Conservation (phyloP, 1,140 invertebrate species). For the Portunus trituberculatus region DNA sequence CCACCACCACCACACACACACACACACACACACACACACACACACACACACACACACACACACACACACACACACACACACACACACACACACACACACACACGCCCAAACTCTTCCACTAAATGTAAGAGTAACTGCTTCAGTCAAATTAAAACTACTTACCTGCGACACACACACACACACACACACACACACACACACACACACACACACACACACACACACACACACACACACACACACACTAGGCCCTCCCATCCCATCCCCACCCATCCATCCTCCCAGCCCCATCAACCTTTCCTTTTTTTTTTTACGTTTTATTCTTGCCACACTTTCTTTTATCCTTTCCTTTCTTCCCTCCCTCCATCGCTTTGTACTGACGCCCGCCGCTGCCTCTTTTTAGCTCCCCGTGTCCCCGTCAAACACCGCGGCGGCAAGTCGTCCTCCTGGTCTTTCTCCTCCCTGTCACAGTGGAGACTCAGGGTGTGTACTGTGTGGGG, state of each 20-base stretch:
- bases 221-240: constrained; percentile 47
- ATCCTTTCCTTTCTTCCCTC: not conserved
- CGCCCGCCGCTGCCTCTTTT: not conserved
- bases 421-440: not conserved
- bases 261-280: not conserved
- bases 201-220: constrained; percentile 48
- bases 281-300: not conserved
- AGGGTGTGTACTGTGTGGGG: too few relatives aligned
- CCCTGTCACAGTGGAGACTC: not conserved
- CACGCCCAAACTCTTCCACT: not conserved
- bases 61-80: constrained; percentile 47
- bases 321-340: not conserved
- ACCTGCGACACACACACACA: not conserved
- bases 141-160: not conserved
- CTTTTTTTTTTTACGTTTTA: not conserved
- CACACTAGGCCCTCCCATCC: not conserved
- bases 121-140: not conserved
- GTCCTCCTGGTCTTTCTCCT: not conserved
- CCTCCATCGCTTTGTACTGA: not conserved
- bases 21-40: constrained; percentile 31
- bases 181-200: constrained; percentile 45
- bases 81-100: constrained; percentile 29
- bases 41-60: constrained; percentile 4
- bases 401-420: too few relatives aligned
- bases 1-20: not conserved